Base-by-base conservation (phyloP, 2,113 vertebrate species). In the Rhinogobius similis region DNA sequence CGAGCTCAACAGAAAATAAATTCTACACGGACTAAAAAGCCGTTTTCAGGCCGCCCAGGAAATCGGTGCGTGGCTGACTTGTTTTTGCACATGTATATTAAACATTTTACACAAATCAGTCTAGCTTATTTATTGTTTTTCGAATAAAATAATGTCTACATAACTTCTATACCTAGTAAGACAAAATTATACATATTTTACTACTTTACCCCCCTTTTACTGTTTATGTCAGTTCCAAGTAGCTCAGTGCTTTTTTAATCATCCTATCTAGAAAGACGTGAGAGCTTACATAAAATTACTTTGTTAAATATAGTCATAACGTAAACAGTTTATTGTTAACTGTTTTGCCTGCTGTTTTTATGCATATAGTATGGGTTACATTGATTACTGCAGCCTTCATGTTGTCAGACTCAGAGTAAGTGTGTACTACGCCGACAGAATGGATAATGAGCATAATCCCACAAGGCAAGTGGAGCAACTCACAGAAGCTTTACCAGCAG, bases 401-500 rank as follows among this genome's bases (percentile, higher is more conserved):
- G 65, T 67, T 80, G 77, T 55, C 53, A 52, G 43, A 68, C 64
- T 82, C 73, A 48, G 67, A 75, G 20, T 52, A 73, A 63, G 73
- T 65, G 53, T 77, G 67, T 73, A 65, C 70, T 81, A 84, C 52
- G 12, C 41, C 48, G 27, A 58, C 73, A 72, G 82, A 88, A 87
- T 83, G 79, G 67, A 82, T 84, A 85, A 89, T 81, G 73, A 80
- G 64, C 65, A 39, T 77, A 88, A 89, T 87, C 83, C 78, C 73
- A 75, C 62, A 81, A n/a, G 23, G 72, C 75, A 83, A 82, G 79
- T 81, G 76, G 77, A 76, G 84, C 76, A 36, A 84, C 79, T 84
- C 84, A 65, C 36, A 0, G 63, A 72, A 75, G 69, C 72, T 72
- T 84, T 81, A 21, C 46, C 46, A 81, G 76, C 78, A 66, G 66